Evolutionary conservation across 2,888 invertebrate genomes (phyloP).

Genomic region (Zaprionus obscuricornis): DNA sequence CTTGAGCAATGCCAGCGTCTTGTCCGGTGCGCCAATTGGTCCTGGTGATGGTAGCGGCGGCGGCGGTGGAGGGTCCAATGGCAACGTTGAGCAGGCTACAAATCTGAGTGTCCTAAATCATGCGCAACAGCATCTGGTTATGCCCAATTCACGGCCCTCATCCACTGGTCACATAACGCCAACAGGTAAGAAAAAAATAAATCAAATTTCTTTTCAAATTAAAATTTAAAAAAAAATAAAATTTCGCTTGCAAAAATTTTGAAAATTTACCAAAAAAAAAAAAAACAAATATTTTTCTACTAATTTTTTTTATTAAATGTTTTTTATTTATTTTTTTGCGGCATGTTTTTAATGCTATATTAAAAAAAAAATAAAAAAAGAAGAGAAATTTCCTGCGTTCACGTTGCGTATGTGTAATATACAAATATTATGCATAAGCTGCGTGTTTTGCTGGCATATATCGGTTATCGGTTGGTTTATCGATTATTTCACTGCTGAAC

Average conservation of each 20-base stretch:
- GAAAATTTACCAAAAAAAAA: too few species aligned
- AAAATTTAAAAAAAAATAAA: constrained; percentile 1
- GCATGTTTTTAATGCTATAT: constrained; percentile 60
- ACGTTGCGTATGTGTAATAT: constrained; percentile 61
- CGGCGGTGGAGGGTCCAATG: constrained; percentile 74
- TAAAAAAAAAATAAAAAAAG: not conserved
- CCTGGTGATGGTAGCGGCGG: constrained; percentile 56
- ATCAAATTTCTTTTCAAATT: not conserved
- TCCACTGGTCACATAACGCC: constrained; percentile 86
- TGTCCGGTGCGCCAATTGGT: constrained; percentile 61
- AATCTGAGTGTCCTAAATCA: constrained; percentile 85
- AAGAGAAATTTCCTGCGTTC: not conserved
- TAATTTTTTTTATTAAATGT: constrained; percentile 39
- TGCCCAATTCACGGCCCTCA: constrained; percentile 85
- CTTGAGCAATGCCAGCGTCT: constrained; percentile 53
- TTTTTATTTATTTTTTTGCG: constrained; percentile 31
- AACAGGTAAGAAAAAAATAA: constrained; percentile 82
- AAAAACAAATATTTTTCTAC: constrained; percentile 38
- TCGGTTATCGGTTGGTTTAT: constrained; percentile 44
- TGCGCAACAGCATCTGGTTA: constrained; percentile 84
- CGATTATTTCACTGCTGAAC: too few species aligned
- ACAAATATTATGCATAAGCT: constrained; percentile 56
- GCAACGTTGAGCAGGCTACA: constrained; percentile 80
- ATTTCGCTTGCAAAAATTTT: constrained; percentile 47
- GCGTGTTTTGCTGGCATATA: constrained; percentile 17